Conservation (phyloP, 2,113 vertebrate species). For the Notothenia rossii region DNA sequence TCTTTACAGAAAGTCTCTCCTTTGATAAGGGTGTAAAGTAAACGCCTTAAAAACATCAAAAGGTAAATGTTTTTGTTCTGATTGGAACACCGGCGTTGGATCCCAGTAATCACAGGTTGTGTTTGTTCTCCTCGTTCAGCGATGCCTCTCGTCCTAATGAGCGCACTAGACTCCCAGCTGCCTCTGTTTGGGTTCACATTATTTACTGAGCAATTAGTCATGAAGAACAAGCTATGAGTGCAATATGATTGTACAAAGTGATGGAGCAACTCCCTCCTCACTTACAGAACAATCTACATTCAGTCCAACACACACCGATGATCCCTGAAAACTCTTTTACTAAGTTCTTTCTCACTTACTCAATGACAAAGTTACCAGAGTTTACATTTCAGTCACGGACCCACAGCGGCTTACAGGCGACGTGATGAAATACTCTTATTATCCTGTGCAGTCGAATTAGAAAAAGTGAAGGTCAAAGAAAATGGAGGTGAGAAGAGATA, state of each 20-base stretch:
- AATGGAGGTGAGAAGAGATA: neutral
- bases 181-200: slow-evolving; percentile 44
- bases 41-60: neutral
- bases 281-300: neutral
- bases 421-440: slow-evolving; percentile 6
- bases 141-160: slow-evolving; percentile 58
- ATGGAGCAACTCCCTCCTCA: slow-evolving; percentile 17
- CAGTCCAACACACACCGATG: neutral
- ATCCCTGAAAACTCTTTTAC: neutral
- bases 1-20: neutral
- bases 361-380: neutral
- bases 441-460: neutral
- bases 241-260: slow-evolving; percentile 22
- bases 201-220: slow-evolving; percentile 61
- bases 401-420: neutral
- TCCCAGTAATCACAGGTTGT: slow-evolving; percentile 50
- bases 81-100: slow-evolving; percentile 34
- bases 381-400: slow-evolving; percentile 1
- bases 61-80: slow-evolving; percentile 37
- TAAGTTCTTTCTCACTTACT: neutral
- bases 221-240: slow-evolving; percentile 25
- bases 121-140: slow-evolving; percentile 39
- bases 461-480: slow-evolving; percentile 20
- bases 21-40: neutral
- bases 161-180: slow-evolving; percentile 55